These are phyloP conservation scores for Lonchura striata DNA, from an alignment of 2,113 vertebrate species.

Conservation along the genomic window DNA sequence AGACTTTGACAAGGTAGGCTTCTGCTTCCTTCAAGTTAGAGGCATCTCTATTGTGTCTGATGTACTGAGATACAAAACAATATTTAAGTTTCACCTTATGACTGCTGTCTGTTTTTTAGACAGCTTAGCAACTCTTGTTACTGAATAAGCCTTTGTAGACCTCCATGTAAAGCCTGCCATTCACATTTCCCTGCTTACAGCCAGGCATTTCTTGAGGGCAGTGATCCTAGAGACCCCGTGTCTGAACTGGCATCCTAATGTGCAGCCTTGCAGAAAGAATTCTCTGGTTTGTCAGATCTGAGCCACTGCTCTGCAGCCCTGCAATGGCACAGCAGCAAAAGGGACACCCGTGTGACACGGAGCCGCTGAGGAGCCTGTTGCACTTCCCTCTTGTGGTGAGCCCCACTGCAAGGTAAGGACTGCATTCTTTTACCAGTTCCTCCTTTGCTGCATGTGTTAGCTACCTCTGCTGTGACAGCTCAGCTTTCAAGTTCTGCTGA, in stretches of 20 bases:
- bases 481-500: neutral
- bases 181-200: neutral
- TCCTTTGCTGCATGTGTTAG: neutral
- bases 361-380: neutral
- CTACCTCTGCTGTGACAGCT: neutral
- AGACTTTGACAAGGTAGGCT: neutral
- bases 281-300: neutral
- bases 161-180: neutral
- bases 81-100: neutral
- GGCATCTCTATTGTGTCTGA: neutral
- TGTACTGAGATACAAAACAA: neutral
- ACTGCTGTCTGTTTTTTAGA: neutral
- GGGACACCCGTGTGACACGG: fast-evolving
- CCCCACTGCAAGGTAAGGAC: neutral
- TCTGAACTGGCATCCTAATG: neutral
- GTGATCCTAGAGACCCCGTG: neutral
- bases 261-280: neutral
- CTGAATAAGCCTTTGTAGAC: neutral
- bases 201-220: neutral
- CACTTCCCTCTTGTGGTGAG: neutral
- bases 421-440: neutral
- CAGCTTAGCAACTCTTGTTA: neutral
- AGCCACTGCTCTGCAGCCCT: neutral
- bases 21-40: neutral
- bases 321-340: neutral